Base-by-base conservation (phyloP, 1,140 invertebrate species). In the Rhynchophorus ferrugineus region DNA sequence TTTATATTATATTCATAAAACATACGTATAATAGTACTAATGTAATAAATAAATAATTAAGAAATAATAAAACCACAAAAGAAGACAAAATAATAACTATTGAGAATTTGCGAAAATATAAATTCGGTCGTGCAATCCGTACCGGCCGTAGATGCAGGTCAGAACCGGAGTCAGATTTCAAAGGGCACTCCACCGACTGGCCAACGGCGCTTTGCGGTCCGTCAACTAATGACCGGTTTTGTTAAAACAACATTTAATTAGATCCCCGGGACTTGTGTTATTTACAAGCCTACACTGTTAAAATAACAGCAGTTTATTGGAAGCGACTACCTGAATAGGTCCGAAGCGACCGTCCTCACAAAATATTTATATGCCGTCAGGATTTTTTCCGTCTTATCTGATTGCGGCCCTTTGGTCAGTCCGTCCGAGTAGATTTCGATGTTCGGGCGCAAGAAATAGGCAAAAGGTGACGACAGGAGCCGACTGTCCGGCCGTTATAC, bases 201-300 rank as follows among this genome's bases (percentile, higher is more conserved):
- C 22, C n/a, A 47, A 41, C 58, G 57, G 58, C 60, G 56, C 58
- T 62, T 62, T 62, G 61, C 56, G 59, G 56, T 61, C 56, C 59
- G 14, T 52, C 54, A 54, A 62, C 61, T 62, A 62, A 62, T 61
- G 61, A 62, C 58, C 61, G 56, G 56, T 49, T 56, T 50, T 60
- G 58, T 60, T 61, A 62, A 62, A 54, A 61, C 59, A 62, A 62
- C 60, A 62, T 62, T 62, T 62, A 62, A 61, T 62, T 62, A 62
- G 59, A 56, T 46, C 58, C 59, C 56, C 61, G 60, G 56, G 54
- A 61, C 49, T 57, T 52, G 53, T 57, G 58, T 60, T 62, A 62
- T 62, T 62, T 62, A 62, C 56, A 58, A 55, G 49, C 29, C 47
- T 45, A 47, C 52, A 50, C 60, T 56, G 56, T 54, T 57, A 62